Conservation (phyloP, 2,797 vertebrate genomes). For the Trematomus bernacchii region DNA sequence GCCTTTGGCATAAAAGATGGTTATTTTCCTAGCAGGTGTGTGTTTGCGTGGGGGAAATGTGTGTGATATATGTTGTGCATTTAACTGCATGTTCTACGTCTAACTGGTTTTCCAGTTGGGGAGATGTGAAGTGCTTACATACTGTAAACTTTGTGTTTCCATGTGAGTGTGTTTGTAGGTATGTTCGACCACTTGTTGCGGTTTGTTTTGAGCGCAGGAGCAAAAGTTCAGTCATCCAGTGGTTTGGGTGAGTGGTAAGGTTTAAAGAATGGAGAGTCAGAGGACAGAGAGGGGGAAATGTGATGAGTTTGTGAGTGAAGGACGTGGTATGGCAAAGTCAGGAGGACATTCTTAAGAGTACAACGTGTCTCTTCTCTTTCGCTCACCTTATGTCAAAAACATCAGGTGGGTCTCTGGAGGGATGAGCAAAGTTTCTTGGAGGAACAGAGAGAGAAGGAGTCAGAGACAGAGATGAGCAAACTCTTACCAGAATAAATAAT, state of each 20-base stretch:
- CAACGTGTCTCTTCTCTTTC: conserved; percentile 64
- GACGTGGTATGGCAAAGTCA: conserved; percentile 59
- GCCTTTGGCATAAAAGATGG: conserved; percentile 6
- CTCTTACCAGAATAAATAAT: conserved; percentile 59
- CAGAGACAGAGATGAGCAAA: conserved; percentile 45
- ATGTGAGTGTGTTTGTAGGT: conserved; percentile 22
- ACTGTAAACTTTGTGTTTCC: conserved; percentile 35
- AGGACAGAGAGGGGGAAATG: conserved; percentile 7
- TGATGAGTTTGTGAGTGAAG: conserved; percentile 23
- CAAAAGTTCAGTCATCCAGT: conserved; percentile 44
- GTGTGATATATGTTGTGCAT: conserved; percentile 19
- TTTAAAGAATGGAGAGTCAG: conserved; percentile 40
- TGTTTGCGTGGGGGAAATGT: conserved; percentile 11
- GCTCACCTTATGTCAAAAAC: conserved; percentile 77
- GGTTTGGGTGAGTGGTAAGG: conserved; percentile 52
- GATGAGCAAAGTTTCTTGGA: conserved; percentile 66
- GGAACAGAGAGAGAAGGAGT: conserved; percentile 34
- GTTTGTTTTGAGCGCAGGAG: conserved; percentile 49
- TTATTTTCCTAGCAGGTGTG: not conserved
- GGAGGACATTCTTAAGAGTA: conserved; percentile 67
- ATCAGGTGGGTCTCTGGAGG: conserved; percentile 76
- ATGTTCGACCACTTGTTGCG: conserved; percentile 46
- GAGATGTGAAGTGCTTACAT: conserved; percentile 4
- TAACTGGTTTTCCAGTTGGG: conserved; percentile 44
- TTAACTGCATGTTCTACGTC: conserved; percentile 27